These are phyloP conservation scores for Numenius arquata DNA, from an alignment of 2,113 vertebrate species.

Conservation along the genomic window DNA sequence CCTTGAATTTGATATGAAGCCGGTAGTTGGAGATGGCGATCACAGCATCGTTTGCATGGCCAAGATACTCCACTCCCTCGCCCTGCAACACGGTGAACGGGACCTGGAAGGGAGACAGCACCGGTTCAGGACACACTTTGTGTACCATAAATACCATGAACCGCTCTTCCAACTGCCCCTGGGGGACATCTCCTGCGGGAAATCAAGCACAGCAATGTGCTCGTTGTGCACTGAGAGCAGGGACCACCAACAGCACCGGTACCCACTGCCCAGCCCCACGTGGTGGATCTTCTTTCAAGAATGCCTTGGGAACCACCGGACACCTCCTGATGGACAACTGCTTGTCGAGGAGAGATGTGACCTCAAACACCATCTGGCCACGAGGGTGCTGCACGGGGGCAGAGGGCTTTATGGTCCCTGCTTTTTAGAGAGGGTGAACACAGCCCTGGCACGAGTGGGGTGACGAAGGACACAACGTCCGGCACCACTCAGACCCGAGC, in stretches of 20 bases:
- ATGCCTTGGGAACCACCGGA: background rate
- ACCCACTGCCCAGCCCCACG: background rate
- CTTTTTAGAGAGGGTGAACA: rapidly evolving
- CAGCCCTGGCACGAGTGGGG: background rate
- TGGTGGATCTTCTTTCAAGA: rapidly evolving
- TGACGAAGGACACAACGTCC: rapidly evolving
- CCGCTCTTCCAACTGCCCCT: background rate
- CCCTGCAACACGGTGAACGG: constrained; percentile 96
- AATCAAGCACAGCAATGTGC: background rate
- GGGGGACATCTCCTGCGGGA: rapidly evolving
- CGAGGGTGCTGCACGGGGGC: rapidly evolving
- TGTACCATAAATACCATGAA: background rate
- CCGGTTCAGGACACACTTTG: background rate
- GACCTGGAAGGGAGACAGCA: constrained; percentile 76
- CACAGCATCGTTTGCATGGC: constrained; percentile 90
- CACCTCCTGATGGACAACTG: background rate
- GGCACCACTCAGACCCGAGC: background rate
- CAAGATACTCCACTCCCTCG: constrained; percentile 96
- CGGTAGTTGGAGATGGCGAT: constrained; percentile 99
- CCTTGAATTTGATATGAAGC: constrained; percentile 98
- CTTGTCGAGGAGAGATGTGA: background rate
- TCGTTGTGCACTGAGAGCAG: rapidly evolving
- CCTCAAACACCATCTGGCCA: background rate
- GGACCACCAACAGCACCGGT: background rate
- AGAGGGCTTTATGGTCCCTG: background rate